phyloP scores from a whole-genome alignment of 2,888 invertebrate genomes.

The Cheilosia soror region DNA sequence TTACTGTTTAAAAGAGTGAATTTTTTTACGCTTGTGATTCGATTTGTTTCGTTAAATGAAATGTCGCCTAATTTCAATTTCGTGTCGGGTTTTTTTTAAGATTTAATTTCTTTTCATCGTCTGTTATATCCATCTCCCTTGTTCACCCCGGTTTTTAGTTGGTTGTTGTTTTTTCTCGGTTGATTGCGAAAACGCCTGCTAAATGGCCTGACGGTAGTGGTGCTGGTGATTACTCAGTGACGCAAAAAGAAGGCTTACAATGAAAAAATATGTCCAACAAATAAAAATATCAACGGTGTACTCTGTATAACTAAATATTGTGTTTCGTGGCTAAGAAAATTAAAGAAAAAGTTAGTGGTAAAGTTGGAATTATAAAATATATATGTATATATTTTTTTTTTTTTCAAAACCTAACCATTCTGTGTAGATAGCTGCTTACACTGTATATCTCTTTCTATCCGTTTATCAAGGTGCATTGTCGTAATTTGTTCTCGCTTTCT shows the following conservation, averaged over 20 bases:
- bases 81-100: conserved; percentile 7
- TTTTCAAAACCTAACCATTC: neutral
- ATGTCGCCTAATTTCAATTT: neutral
- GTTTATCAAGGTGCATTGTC: conserved; percentile 41
- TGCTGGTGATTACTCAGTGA: conserved; percentile 43
- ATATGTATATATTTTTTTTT: conserved; percentile 11
- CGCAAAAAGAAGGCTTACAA: conserved; percentile 28
- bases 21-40: neutral
- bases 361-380: conserved; percentile 23
- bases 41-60: conserved; percentile 1
- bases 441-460: conserved; percentile 37
- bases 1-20: conserved; percentile 22
- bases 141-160: conserved; percentile 12
- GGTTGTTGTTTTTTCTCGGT: conserved; percentile 40
- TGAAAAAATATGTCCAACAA: conserved; percentile 20
- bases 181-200: conserved; percentile 71
- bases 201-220: conserved; percentile 54
- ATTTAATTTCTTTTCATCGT: conserved; percentile 17
- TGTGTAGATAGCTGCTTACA: conserved; percentile 52
- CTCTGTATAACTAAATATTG: neutral
- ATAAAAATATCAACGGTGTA: neutral
- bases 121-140: conserved; percentile 33
- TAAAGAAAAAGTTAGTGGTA: conserved; percentile 44
- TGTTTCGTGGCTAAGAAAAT: conserved; percentile 3
- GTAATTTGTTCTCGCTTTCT: conserved; percentile 31